These are phyloP conservation scores for Chloebia gouldiae DNA, from an alignment of 2,113 vertebrate species.

Conservation along the genomic window DNA sequence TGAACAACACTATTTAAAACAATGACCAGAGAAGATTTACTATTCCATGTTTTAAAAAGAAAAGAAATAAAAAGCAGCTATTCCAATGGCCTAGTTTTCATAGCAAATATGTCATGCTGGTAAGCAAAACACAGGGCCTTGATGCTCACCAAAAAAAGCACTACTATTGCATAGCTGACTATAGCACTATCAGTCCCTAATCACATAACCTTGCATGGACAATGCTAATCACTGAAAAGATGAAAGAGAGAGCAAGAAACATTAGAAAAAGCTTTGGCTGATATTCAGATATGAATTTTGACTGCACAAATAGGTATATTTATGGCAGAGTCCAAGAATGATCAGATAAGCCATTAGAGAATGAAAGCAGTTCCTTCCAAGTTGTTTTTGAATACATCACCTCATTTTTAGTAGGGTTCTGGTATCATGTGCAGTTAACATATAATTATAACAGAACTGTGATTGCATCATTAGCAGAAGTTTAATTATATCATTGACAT, in stretches of 20 bases:
- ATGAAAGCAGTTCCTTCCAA: neutral
- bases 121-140: neutral
- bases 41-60: neutral
- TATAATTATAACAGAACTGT: slow-evolving; percentile 52
- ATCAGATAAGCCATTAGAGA: slow-evolving; percentile 8
- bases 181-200: neutral
- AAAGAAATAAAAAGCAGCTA: neutral
- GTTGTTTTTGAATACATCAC: slow-evolving; percentile 46
- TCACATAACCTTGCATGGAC: neutral
- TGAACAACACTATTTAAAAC: neutral
- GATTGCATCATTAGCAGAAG: slow-evolving; percentile 55
- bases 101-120: neutral
- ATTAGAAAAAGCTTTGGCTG: neutral
- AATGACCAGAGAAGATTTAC: neutral
- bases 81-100: neutral
- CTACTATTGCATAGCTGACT: neutral
- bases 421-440: slow-evolving; percentile 33
- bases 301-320: neutral
- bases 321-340: slow-evolving; percentile 22
- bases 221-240: neutral
- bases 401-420: slow-evolving; percentile 53
- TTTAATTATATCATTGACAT: slow-evolving; percentile 68
- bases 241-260: neutral
- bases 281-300: slow-evolving; percentile 3
- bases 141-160: neutral